A percentile compares a stretch with the other conserved stretches of the same genome.
Evolutionary conservation across 2,888 invertebrate genomes (phyloP).

Genomic region (Synergus itoensis): DNA sequence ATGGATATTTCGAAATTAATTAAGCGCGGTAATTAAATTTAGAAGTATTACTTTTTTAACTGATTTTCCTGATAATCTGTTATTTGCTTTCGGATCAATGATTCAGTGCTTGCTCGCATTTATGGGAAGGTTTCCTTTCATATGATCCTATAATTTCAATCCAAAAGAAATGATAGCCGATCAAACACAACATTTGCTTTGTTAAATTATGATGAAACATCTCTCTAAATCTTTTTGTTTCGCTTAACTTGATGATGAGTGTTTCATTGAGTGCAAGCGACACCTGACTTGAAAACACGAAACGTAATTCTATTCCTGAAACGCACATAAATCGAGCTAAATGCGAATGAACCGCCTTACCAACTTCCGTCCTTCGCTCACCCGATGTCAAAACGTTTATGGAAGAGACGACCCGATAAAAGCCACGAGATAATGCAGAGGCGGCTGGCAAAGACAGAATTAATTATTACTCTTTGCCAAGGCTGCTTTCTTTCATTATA

Average conservation of each 20-base stretch:
- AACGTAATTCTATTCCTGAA: not conserved
- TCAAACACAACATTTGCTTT: too few relatives aligned
- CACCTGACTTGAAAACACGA: conserved; percentile 13
- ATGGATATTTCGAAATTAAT: conserved; percentile 15
- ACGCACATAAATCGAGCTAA: conserved; percentile 12
- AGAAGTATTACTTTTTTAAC: not conserved
- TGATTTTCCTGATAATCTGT: not conserved
- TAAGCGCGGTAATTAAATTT: not conserved
- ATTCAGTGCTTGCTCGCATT: not conserved
- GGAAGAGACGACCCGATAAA: conserved; percentile 24
- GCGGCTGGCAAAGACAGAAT: conserved; percentile 35
- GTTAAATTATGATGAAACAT: not conserved
- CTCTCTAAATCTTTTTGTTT: not conserved
- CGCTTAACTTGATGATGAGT: not conserved
- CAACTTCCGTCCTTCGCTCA: conserved; percentile 32
- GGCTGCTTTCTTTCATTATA: conserved; percentile 45
- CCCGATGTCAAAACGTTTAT: conserved; percentile 37
- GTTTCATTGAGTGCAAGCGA: not conserved
- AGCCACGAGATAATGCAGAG: conserved; percentile 36
- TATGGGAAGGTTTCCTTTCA: not conserved
- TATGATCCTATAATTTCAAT: too few relatives aligned
- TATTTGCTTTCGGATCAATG: not conserved
- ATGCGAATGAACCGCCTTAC: conserved; percentile 19
- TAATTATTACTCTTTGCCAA: conserved; percentile 51
- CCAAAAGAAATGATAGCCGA: too few relatives aligned